Evolutionary conservation across 2,797 vertebrate species (phyloP), one percentile per base, ranked within the genome.

Genomic region (Bucorvus abyssinicus): DNA sequence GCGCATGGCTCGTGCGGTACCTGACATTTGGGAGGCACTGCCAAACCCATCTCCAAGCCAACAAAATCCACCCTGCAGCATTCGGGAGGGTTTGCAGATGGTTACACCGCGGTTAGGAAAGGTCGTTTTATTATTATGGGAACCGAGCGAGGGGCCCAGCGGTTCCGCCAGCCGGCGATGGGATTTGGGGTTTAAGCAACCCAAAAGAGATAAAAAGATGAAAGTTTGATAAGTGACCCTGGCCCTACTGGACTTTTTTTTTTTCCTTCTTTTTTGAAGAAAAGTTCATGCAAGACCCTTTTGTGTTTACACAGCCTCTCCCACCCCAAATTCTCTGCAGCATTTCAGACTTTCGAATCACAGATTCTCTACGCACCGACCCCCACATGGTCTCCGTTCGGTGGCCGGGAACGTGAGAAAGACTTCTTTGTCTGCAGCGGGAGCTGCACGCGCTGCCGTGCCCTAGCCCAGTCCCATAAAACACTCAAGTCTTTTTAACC

Each of bases 11-110:
- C 7, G 4, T 4, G 56, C 12, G 52, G 79, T 82, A 53, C 60
- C 93, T 95, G 96, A 87, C 94, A 89, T 87, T 94, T 91, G 22
- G 74, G 71, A 89, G 38, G 38, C 36, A 6, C 18, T 23, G 87
- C 82, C 80, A 83, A 73, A 89, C 69, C 82, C 57, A 29, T 29
- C 82, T 34, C 63, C 4, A 3, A 49, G 57, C 74, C 0, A 10
- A 47, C 8, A 40, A 78, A 94, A 95, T 85, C 81, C 84, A 69
- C 23, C 79, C 93, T 30, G 71, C 0, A 1, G 90, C 82, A n/a
- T 80, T 83, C 55, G 7, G 68, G 67, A 74, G 24, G 42, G 36
- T 73, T 38, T 82, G 84, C 94, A 94, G 88, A 73, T 76, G 70
- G 55, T 7, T 19, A 20, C 4, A 4, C 44, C 8, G 70, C 5